Base-by-base conservation (phyloP, 2,797 vertebrate species). In the Buphagus erythrorhynchus region DNA sequence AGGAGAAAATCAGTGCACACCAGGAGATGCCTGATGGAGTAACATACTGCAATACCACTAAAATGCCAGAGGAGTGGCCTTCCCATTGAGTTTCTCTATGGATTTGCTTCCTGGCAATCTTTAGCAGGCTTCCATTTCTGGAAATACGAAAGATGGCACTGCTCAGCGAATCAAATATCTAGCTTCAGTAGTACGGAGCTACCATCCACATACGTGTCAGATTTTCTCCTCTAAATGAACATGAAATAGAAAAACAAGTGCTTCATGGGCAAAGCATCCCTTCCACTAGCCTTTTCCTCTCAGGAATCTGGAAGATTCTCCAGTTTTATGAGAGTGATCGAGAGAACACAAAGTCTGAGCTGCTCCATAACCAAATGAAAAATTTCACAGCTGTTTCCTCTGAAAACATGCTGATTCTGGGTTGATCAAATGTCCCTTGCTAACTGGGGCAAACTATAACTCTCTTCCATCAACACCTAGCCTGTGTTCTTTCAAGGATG, bases 361-460 rank as follows among this genome's bases (percentile, higher is more conserved):
- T 92, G 71, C 57, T 92, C 61, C 13, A 1, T 62, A 96, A 72
- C 49, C 31, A 83, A 92, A 91, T 1, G 33, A 88, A 95, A 85
- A 77, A 82, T 46, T 79, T 82, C 80, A 88, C 88, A 83, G 72
- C 57, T 87, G 38, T 68, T 92, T 96, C 72, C 78, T 79, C 65
- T 87, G 84, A 62, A 80, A 96, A 89, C 31, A 55, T 80, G 61
- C 72, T 81, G 76, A 91, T 89, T 98, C 91, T 93, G 86, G 94
- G 92, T 95, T 90, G 59, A 83, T 87, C 97, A 97, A 97, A 97
- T 97, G 97, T 97, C 97, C 93, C 97, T 98, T 97, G 95, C 90
- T 96, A 93, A 96, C 88, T 93, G 22, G 45, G 89, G 88, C 93
- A 95, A 97, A 96, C 43, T 45, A 10, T 92, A 91, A 78, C 84